Conservation (phyloP, 30 jellyfish, hydroid and myxozoan genomes). For the Calvadosia cruxmelitensis region DNA sequence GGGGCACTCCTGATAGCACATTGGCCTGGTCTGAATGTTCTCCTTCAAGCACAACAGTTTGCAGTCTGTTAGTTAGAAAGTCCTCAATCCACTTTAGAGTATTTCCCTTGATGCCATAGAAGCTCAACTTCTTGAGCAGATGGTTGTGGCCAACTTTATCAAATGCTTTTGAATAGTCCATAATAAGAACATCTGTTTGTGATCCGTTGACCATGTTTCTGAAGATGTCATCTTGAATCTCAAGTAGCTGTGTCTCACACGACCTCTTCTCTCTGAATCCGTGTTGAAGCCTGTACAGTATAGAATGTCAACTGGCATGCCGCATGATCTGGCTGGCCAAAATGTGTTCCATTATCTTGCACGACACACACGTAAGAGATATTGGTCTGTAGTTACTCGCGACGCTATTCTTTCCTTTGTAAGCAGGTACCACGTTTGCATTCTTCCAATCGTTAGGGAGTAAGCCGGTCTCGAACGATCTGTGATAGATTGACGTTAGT, state of each 20-base stretch:
- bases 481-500: constrained; percentile 17
- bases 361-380: constrained; percentile 17
- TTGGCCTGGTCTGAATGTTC: constrained; percentile 8
- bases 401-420: constrained; percentile 10
- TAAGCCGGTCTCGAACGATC: constrained; percentile 25
- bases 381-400: constrained; percentile 18
- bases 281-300: constrained; percentile 16
- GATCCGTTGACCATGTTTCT: constrained; percentile 14
- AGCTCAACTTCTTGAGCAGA: constrained; percentile 7
- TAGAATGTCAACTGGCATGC: constrained; percentile 6
- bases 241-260: constrained; percentile 30
- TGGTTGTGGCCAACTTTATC: constrained; percentile 20
- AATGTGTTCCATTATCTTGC: constrained; percentile 27
- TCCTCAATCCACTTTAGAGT: constrained; percentile 5
- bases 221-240: constrained; percentile 13
- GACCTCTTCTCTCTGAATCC: constrained; percentile 22
- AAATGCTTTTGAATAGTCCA: constrained; percentile 13
- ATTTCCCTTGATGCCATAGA: constrained; percentile 6
- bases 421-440: constrained; percentile 16
- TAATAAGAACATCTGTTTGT: constrained; percentile 7
- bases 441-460: constrained; percentile 24
- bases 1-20: constrained; percentile 24
- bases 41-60: constrained; percentile 16
- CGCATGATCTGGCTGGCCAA: constrained; percentile 18
- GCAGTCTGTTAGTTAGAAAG: neutral